Percentiles rank a stretch among this genome's conserved stretches.
These are phyloP conservation scores for Pandemis corylana DNA, from an alignment of 2,888 invertebrate genomes.

Conservation along the genomic window DNA sequence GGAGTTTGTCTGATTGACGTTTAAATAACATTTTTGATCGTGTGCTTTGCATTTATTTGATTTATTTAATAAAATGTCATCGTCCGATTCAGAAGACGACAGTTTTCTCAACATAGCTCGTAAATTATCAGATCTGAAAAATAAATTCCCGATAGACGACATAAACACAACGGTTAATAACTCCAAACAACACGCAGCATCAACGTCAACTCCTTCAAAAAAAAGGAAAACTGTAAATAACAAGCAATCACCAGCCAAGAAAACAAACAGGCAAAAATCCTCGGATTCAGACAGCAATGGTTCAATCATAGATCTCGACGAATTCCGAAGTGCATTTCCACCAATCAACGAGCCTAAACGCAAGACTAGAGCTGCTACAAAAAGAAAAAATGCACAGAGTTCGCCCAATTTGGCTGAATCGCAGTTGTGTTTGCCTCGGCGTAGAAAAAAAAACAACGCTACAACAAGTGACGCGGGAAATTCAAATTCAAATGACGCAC, in stretches of 20 bases:
- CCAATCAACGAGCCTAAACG: slow-evolving; percentile 17
- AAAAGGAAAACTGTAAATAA: background rate
- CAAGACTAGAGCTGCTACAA: slow-evolving; percentile 9
- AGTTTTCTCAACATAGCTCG: slow-evolving; percentile 70
- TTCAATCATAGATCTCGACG: slow-evolving; percentile 25
- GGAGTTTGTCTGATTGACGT: background rate
- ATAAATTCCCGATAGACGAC: slow-evolving; percentile 57
- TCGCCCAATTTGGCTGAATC: slow-evolving; percentile 32
- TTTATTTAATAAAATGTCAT: slow-evolving; percentile 55
- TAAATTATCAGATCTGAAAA: slow-evolving; percentile 59
- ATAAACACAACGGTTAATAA: slow-evolving; percentile 43
- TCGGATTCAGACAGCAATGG: slow-evolving; percentile 32
- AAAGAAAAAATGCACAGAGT: slow-evolving; percentile 2
- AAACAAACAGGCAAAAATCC: slow-evolving; percentile 20
- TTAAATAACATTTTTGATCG: background rate
- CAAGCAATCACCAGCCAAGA: slow-evolving; percentile 10
- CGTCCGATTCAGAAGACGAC: slow-evolving; percentile 77
- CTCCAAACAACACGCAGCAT: slow-evolving; percentile 32
- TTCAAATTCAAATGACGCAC: background rate
- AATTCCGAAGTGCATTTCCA: slow-evolving; percentile 22
- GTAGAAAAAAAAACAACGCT: slow-evolving; percentile 30
- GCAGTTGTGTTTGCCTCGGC: slow-evolving; percentile 29
- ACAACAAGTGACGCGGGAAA: slow-evolving; percentile 10
- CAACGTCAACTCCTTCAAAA: slow-evolving; percentile 15
- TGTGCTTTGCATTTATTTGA: slow-evolving; percentile 14